Conservation (phyloP, 2,113 vertebrate genomes). For the Perca schrenkii region DNA sequence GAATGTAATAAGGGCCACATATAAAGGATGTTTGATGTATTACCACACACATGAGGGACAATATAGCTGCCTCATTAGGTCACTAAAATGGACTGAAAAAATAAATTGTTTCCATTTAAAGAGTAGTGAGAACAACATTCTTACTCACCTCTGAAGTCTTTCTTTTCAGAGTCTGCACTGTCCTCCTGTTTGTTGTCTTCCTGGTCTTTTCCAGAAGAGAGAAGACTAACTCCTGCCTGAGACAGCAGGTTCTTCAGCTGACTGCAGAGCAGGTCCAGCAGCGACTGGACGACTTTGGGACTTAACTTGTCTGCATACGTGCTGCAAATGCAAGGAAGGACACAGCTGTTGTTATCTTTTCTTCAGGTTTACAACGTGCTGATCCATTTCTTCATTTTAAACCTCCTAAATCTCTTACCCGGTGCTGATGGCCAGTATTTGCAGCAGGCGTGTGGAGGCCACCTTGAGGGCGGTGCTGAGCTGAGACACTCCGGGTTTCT, state of each 20-base stretch:
- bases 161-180: constrained; percentile 88
- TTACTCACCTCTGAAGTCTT: constrained; percentile 89
- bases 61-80: neutral
- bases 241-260: constrained; percentile 96
- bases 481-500: constrained; percentile 94
- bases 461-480: constrained; percentile 97
- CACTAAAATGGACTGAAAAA: neutral
- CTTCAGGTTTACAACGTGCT: neutral
- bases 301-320: constrained; percentile 96
- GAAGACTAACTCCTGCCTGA: constrained; percentile 90
- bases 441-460: constrained; percentile 95
- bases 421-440: constrained; percentile 97
- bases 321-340: constrained; percentile 71
- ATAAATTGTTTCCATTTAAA: neutral
- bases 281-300: constrained; percentile 95
- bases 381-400: neutral
- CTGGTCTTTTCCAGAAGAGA: constrained; percentile 86
- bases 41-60: neutral
- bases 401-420: constrained; percentile 85
- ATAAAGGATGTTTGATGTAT: neutral
- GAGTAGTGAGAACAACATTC: neutral
- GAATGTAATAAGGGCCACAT: neutral
- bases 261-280: constrained; percentile 96
- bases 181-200: constrained; percentile 87
- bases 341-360: neutral